phyloP scores from a whole-genome alignment of 2,888 invertebrate species.

The Agriotes lineatus region DNA sequence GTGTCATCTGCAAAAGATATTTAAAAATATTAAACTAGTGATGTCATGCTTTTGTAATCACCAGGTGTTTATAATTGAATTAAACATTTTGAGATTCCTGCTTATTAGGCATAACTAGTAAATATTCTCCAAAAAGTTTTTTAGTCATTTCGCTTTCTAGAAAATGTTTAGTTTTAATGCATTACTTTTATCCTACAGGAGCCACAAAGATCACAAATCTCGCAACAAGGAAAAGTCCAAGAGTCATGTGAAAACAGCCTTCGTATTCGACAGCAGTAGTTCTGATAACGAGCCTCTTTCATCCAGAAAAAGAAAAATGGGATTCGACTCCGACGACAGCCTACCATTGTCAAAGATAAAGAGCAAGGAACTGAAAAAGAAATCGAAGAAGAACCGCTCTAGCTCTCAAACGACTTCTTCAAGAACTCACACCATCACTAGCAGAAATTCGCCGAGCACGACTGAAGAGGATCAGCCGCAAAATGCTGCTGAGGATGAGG shows the following conservation, averaged over 20 bases:
- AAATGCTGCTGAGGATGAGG: not conserved
- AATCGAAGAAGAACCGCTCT: not conserved
- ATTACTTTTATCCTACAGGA: constrained; percentile 3
- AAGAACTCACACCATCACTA: constrained; percentile 31
- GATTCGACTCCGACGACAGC: constrained; percentile 33
- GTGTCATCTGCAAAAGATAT: too few relatives aligned
- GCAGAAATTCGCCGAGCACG: constrained; percentile 3
- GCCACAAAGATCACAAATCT: constrained; percentile 16
- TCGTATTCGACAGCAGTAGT: constrained; percentile 21
- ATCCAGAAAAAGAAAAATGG: not conserved
- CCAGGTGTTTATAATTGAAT: too few relatives aligned
- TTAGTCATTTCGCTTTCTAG: too few relatives aligned
- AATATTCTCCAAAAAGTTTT: too few relatives aligned
- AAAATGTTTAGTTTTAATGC: too few relatives aligned
- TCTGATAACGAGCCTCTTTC: constrained; percentile 12
- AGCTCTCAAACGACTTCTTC: not conserved
- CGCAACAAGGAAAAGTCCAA: constrained; percentile 20
- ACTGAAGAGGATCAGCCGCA: not conserved
- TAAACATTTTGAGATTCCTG: too few relatives aligned
- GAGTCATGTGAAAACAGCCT: not conserved
- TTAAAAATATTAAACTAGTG: too few relatives aligned
- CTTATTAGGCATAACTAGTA: too few relatives aligned
- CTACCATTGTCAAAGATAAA: constrained; percentile 33
- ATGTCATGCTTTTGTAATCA: too few relatives aligned
- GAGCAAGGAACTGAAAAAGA: constrained; percentile 25